These are phyloP conservation scores for Sebastes ruberrimus DNA, from an alignment of 2,797 vertebrate species.

Conservation along the genomic window DNA sequence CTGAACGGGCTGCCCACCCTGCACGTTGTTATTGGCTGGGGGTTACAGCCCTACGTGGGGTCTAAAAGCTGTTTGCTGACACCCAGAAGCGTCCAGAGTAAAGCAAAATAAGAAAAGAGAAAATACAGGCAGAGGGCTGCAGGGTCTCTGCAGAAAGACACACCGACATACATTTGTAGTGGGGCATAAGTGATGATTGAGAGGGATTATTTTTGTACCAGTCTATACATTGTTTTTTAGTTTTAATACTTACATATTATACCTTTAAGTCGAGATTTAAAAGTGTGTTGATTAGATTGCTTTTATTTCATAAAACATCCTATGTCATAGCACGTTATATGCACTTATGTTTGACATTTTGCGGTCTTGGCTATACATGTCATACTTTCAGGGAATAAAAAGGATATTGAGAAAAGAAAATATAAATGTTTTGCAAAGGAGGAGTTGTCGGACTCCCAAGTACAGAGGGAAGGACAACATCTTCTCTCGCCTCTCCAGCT, in stretches of 20 bases:
- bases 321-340: neutral
- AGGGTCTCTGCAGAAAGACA: too few species aligned
- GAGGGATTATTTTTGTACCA: too few species aligned
- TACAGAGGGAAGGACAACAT: slow-evolving; percentile 59
- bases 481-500: slow-evolving; percentile 87
- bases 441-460: slow-evolving; percentile 3
- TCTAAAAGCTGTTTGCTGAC: too few species aligned
- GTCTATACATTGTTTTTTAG: fast-evolving
- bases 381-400: neutral
- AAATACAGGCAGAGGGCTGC: too few species aligned
- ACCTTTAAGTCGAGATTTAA: neutral
- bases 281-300: neutral
- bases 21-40: too few species aligned
- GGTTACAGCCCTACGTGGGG: too few species aligned
- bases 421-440: neutral
- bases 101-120: too few species aligned
- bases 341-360: neutral
- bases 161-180: too few species aligned
- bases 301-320: neutral
- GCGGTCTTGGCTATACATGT: neutral
- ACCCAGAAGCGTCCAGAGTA: too few species aligned
- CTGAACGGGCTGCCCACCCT: too few species aligned
- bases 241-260: too few species aligned
- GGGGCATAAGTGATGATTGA: too few species aligned
- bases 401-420: neutral